phyloP scores from a whole-genome alignment of 2,113 vertebrate genomes.

The Aptenodytes forsteri region DNA sequence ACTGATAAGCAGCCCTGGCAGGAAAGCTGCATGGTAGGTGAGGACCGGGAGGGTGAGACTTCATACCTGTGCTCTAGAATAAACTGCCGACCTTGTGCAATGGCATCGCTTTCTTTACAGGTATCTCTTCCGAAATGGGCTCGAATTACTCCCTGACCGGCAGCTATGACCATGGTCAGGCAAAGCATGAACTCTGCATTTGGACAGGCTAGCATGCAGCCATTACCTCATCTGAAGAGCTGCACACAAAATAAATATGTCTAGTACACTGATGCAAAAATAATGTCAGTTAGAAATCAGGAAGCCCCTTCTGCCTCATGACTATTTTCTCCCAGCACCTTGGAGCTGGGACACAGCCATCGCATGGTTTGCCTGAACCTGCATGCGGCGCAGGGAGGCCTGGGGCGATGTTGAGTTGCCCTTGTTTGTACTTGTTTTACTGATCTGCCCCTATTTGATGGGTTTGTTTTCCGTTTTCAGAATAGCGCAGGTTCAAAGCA shows the following conservation, averaged over 20 bases:
- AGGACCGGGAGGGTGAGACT: no score
- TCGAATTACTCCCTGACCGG: neutral
- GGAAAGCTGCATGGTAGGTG: neutral
- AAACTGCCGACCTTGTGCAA: neutral
- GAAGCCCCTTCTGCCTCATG: neutral
- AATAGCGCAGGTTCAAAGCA: neutral
- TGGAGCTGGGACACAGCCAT: neutral
- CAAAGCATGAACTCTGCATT: neutral
- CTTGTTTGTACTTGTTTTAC: neutral
- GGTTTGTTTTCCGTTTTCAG: neutral
- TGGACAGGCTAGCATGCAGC: neutral
- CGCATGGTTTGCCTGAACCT: neutral
- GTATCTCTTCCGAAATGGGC: neutral
- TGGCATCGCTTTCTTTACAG: neutral
- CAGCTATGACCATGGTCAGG: neutral
- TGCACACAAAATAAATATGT: neutral
- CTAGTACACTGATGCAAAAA: neutral
- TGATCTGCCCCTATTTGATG: neutral
- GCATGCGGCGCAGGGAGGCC: fast-evolving
- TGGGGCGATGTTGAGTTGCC: neutral
- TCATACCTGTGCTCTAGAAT: neutral
- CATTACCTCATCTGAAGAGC: neutral
- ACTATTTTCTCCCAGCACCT: neutral
- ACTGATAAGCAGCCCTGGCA: neutral
- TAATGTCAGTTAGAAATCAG: neutral